These are phyloP conservation scores for Epiblema foenella DNA, from an alignment of 2,888 invertebrate genomes.

Conservation along the genomic window DNA sequence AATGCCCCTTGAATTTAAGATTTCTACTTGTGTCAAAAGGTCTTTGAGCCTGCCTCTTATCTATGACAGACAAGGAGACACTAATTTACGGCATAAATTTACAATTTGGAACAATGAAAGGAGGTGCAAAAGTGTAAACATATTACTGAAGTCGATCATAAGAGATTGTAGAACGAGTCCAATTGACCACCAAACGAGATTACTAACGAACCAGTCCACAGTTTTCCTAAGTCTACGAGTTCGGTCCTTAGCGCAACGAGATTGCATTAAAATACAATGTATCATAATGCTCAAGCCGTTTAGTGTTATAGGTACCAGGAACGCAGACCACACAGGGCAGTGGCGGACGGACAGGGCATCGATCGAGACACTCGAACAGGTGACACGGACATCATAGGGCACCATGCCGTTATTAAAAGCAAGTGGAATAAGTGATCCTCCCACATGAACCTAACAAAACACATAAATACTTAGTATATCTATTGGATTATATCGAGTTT, in stretches of 20 bases:
- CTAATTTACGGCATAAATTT: no score
- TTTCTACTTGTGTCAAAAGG: no score
- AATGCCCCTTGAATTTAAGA: no score
- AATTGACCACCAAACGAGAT: not conserved
- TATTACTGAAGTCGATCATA: no score
- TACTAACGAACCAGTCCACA: slow-evolving; percentile 9
- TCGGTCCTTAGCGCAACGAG: slow-evolving; percentile 3
- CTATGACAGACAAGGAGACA: no score
- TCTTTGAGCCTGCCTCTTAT: no score
- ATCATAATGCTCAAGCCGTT: slow-evolving; percentile 15
- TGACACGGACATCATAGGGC: slow-evolving; percentile 27
- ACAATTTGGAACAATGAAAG: no score
- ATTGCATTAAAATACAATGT: slow-evolving; percentile 35
- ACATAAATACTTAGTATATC: not conserved
- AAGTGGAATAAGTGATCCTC: not conserved
- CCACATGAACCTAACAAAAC: not conserved
- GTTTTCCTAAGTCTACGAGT: slow-evolving; percentile 2
- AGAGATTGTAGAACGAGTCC: not conserved
- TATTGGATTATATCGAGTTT: no score
- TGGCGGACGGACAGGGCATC: not conserved
- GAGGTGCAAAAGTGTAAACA: no score
- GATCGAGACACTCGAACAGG: slow-evolving; percentile 26
- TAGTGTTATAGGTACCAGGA: slow-evolving; percentile 38
- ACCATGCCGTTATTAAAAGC: not conserved
- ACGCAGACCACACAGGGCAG: slow-evolving; percentile 35